Evolutionary conservation across 2,113 vertebrate species (phyloP).

Genomic region (Panurus biarmicus): DNA sequence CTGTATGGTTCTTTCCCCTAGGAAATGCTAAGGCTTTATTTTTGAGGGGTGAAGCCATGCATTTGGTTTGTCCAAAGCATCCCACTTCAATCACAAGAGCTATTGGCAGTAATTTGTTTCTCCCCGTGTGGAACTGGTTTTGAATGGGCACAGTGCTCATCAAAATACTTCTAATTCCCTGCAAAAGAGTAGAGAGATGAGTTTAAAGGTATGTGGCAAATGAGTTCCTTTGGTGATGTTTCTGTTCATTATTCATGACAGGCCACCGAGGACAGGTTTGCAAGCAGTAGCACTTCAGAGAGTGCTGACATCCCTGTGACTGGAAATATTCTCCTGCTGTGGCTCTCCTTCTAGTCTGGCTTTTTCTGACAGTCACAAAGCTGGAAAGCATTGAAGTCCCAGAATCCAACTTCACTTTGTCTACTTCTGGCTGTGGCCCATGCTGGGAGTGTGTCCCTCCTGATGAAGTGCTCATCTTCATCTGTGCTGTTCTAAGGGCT

Average conservation of each 20-base stretch:
- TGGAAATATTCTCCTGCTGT: not conserved
- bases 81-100: not conserved
- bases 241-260: not conserved
- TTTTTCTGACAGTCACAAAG: not conserved
- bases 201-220: not conserved
- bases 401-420: not conserved
- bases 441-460: not conserved
- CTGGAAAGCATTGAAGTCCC: not conserved
- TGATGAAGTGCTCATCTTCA: not conserved
- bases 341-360: not conserved
- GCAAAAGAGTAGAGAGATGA: not conserved
- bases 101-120: not conserved
- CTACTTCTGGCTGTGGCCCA: not conserved
- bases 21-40: not conserved
- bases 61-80: not conserved
- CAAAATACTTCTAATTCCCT: not conserved
- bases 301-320: not conserved
- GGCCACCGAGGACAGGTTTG: not conserved
- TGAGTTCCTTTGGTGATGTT: not conserved
- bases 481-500: not conserved
- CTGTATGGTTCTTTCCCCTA: not conserved
- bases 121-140: not conserved
- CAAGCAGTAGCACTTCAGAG: not conserved
- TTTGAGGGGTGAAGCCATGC: not conserved
- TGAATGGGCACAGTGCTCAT: not conserved